Evolutionary conservation across 2,797 vertebrate species (phyloP), one percentile per base, ranked within the genome.

Genomic region (Paramormyrops hopkinsi): DNA sequence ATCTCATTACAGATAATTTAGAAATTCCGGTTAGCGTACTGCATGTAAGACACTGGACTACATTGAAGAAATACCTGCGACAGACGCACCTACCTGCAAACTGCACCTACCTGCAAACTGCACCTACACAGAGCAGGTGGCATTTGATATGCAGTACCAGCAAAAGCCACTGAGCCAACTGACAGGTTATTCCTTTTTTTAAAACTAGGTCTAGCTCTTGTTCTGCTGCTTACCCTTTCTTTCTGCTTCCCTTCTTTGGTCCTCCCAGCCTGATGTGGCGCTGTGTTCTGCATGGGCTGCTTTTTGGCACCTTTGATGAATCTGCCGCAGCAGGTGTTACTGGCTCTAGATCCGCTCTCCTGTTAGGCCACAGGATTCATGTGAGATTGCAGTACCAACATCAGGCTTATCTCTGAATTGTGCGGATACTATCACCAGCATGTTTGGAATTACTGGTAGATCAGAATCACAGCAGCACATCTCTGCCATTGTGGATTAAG

Each of bases 331-430:
- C 92, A 94, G 0, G 93, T 95, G 90, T 97, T 96, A 0, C 94
- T 95, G 85, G 93, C 95, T 89, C 93, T 93, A 0, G 97, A 97
- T 87, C 94, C 89, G 48, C 95, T 96, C 90, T 95, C 96, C 97
- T 97, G 93, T 87, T 56, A 69, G 73, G 53, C 19, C 37, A 62
- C 12, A 33, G 50, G 41, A 86, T 59, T 86, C 44, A 29, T 37
- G 41, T 54, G 4, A 65, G 62, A 14, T 7, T 53, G 50, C 11
- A 48, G 19, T 17, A 17, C 37, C 14, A 37, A 19, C 69, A 37
- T 76, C 1, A 76, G 37, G 69, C 29, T 76, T 41, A 76, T 41
- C 29, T 17, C 69, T 41, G 33, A 19, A 5, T 33, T 76, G 33
- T 76, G 33, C 5, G 0, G 4, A 76, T 5, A 17, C 69, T 2